These are phyloP conservation scores for Ylistrum balloti DNA, from an alignment of 1,140 invertebrate species.

Conservation along the genomic window DNA sequence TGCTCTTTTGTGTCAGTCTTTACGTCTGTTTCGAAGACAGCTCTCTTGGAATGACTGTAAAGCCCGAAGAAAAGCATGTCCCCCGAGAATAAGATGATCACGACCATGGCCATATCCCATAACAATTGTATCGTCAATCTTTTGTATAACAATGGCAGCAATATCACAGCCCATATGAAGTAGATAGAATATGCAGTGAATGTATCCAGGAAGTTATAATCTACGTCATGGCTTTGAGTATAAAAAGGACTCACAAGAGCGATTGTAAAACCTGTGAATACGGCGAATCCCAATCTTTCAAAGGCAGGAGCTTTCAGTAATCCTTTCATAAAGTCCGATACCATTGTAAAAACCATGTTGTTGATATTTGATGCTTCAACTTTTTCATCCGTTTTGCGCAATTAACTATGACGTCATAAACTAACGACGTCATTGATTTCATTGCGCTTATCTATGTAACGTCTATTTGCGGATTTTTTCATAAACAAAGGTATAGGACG, in stretches of 20 bases:
- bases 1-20: conserved; percentile 41
- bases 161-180: conserved; percentile 47
- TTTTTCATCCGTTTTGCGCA: not conserved
- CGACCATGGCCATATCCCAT: conserved; percentile 35
- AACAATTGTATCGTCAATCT: conserved; percentile 41
- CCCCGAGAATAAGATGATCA: conserved; percentile 41
- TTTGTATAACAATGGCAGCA: conserved; percentile 36
- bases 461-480: not conserved
- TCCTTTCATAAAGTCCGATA: conserved; percentile 15
- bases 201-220: conserved; percentile 46
- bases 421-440: not conserved
- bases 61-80: conserved; percentile 49
- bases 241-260: conserved; percentile 12
- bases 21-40: not conserved
- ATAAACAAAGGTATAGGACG: no score
- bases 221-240: not conserved
- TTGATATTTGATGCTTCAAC: not conserved
- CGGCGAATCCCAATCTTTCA: not conserved
- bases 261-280: conserved; percentile 1
- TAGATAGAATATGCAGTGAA: conserved; percentile 47
- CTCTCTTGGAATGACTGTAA: conserved; percentile 42
- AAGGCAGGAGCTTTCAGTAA: not conserved
- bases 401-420: not conserved
- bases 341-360: conserved; percentile 39
- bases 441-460: not conserved